Evolutionary conservation across 2,888 invertebrate genomes (phyloP).

Genomic region (Agriopis marginaria): DNA sequence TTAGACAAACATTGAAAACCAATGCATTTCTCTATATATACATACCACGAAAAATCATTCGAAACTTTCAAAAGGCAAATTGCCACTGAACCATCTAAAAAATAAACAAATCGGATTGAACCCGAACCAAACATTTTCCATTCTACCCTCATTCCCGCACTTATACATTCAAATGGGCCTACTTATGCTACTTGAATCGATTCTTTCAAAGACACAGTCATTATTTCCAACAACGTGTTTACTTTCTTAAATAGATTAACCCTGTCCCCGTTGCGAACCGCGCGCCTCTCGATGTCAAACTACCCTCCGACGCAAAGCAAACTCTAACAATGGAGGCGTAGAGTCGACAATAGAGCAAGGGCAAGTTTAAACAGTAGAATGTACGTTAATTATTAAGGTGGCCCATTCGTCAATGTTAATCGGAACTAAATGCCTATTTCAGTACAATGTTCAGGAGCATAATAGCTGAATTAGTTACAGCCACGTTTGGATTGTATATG

Average conservation of each 20-base stretch:
- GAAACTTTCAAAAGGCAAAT: background rate
- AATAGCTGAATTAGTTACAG: constrained; percentile 35
- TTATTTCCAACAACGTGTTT: constrained; percentile 41
- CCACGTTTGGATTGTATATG: constrained; percentile 28
- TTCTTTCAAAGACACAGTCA: constrained; percentile 29
- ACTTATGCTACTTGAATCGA: constrained; percentile 28
- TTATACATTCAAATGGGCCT: constrained; percentile 32
- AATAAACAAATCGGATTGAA: constrained; percentile 8
- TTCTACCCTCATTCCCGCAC: constrained; percentile 13
- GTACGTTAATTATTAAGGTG: constrained; percentile 56
- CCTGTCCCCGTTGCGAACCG: constrained; percentile 50
- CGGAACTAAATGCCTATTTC: constrained; percentile 54
- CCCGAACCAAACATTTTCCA: constrained; percentile 8
- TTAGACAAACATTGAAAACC: background rate
- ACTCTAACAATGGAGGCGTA: constrained; percentile 31
- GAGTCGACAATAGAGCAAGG: constrained; percentile 21
- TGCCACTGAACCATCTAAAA: constrained; percentile 6
- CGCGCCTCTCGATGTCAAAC: constrained; percentile 41
- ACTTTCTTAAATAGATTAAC: constrained; percentile 57
- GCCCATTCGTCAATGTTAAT: constrained; percentile 57
- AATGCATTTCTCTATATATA: background rate
- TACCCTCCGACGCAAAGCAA: constrained; percentile 24
- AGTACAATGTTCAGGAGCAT: constrained; percentile 34
- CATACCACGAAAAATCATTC: background rate
- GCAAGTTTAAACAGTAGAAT: constrained; percentile 29